Base-by-base conservation (phyloP, 2,797 vertebrate genomes). In the Loris lydekkerianus region DNA sequence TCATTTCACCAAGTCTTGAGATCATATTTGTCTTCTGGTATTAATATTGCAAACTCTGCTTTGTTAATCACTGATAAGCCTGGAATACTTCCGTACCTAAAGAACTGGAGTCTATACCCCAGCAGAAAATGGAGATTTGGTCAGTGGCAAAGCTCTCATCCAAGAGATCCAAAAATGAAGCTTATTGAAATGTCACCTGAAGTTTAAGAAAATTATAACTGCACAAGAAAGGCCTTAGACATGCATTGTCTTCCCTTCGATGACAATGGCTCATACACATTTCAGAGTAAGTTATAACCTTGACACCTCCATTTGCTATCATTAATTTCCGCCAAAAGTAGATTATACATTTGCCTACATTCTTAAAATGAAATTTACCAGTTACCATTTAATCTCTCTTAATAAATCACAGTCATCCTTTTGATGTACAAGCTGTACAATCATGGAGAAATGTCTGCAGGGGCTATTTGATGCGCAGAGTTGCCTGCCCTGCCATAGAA, bases 331-430 rank as follows among this genome's bases (percentile, higher is more conserved):
- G 63, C 34, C 82, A 88, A 91, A 90, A 92, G 63, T 87, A 15
- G 23, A 81, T 81, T 69, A 86, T 70, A 18, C 17, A 87, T 78
- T 89, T 70, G n/a, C 53, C 27, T 63, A 90, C n/a, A 81, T 88
- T 77, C 69, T 93, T 81, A 92, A 87, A 91, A 65, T 87, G 40
- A 89, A 89, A 93, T 87, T 63, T 89, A 77, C 65, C 61, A 65
- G 67, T 65, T 87, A 78, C 17, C 43, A 80, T 84, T 96, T 93
- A 85, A 82, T 91, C 69, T 91, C 53, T 86, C 58, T 80, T 92
- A 89, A 89, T 95, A 95, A 90, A 93, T 91, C 76, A 93, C 77
- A 94, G 53, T 60, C 46, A 90, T 61, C 37, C 60, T 91, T 96
- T 91, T 93, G 78, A 95, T 63, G 31, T 46, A 95, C 40, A 96